phyloP scores from a whole-genome alignment of 2,888 invertebrate species.

The Epinotia nisella region DNA sequence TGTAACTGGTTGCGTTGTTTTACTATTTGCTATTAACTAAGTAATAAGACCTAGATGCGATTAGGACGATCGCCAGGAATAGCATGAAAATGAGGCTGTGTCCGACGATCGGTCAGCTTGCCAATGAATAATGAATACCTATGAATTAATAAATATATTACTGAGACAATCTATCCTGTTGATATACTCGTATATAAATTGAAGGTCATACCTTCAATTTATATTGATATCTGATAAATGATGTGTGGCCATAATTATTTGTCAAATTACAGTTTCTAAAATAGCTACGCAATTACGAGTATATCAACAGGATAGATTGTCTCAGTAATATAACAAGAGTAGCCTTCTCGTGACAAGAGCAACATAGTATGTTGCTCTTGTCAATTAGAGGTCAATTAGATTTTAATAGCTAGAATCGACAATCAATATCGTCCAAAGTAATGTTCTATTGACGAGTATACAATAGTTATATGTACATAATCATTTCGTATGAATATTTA shows the following conservation, averaged over 20 bases:
- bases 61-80: constrained; percentile 40
- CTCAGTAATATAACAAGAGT: constrained; percentile 34
- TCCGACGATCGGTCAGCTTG: constrained; percentile 11
- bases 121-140: constrained; percentile 34
- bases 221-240: constrained; percentile 4
- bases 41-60: constrained; percentile 43
- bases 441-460: too few relatives aligned
- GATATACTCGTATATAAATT: constrained; percentile 17
- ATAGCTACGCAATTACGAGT: constrained; percentile 6
- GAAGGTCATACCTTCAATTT: constrained; percentile 5
- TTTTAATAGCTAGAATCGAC: not conserved
- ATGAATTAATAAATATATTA: constrained; percentile 38
- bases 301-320: constrained; percentile 27
- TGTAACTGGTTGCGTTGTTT: constrained; percentile 50
- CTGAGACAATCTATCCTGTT: constrained; percentile 29
- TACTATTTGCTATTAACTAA: constrained; percentile 42
- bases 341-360: too few relatives aligned
- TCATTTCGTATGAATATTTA: too few relatives aligned
- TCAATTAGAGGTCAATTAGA: not conserved
- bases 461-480: too few relatives aligned
- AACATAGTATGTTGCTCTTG: too few relatives aligned
- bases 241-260: constrained; percentile 13
- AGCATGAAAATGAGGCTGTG: constrained; percentile 39
- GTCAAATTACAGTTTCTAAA: constrained; percentile 6
- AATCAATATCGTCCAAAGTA: not conserved